Evolutionary conservation across 1,140 invertebrate species (phyloP), one percentile per base, ranked within the genome.

Genomic region (Samia ricini): DNA sequence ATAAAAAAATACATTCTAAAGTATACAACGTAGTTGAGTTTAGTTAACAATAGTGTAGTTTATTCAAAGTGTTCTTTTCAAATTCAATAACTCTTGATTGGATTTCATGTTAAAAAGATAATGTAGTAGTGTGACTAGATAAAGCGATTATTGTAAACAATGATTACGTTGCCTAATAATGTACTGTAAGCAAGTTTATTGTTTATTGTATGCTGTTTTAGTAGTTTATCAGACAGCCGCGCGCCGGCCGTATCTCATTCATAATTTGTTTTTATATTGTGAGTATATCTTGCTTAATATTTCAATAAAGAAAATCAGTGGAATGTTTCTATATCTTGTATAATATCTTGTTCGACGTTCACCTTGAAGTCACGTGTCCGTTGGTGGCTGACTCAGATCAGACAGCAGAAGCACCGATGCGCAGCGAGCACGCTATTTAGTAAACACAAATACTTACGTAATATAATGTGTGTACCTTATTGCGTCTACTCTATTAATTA

Each of bases 341-440:
- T 56, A 64, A 52, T 22, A 22, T 22, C 56, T 66, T 26, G 50
- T 60, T 69, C 59, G 66, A 55, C 67, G 51, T 67, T 81, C 71
- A 78, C 77, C 76, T 81, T 75, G 75, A 70, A 71, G 74, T 78
- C 79, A 79, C 77, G 77, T 79, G 79, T 62, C 23, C 18, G 54
- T 51, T 6, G 68, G 33, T 20, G 42, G 51, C 57, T 81, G 79
- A 81, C 60, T 81, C 79, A 81, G 7, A 42, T 42, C 67, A n/a
- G 18, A 56, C 22, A 10, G 56, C 23, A 23, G 56, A 22, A 58
- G 56, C 33, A 21, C 36, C 52, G 57, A 24, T 61, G 67, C 66
- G 61, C 71, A 60, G 29, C 60, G 24, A 50, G 6, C 20, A 4
- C 56, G 55, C 48, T 54, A 42, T 36, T 58, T 62, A 59, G 60